phyloP scores from a whole-genome alignment of 2,888 invertebrate genomes.

The Oeneis ivallda region DNA sequence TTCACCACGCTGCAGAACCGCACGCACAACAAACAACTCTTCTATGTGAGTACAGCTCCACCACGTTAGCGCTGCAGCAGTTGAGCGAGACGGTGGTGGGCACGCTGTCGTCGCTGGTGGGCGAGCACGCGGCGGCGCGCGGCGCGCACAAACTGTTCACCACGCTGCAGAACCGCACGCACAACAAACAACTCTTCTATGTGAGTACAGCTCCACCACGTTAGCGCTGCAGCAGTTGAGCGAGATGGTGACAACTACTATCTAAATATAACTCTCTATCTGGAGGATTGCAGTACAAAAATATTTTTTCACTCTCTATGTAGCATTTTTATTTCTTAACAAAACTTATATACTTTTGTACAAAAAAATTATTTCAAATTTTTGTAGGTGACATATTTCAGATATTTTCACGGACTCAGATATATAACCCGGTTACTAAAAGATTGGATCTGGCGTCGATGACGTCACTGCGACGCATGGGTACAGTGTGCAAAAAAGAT shows the following conservation, averaged over 20 bases:
- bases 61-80: neutral
- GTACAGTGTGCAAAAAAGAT: too few species aligned
- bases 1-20: slow-evolving; percentile 1
- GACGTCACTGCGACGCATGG: too few species aligned
- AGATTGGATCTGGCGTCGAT: too few species aligned
- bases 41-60: slow-evolving; percentile 53
- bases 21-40: slow-evolving; percentile 8
- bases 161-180: slow-evolving; percentile 90
- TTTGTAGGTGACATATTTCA: neutral
- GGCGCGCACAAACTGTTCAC: slow-evolving; percentile 90
- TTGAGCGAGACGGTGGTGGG: slow-evolving; percentile 50
- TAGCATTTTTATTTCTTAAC: too few species aligned
- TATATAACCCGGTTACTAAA: too few species aligned
- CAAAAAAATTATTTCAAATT: too few species aligned
- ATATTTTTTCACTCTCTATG: too few species aligned
- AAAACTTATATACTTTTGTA: too few species aligned
- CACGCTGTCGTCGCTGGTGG: slow-evolving; percentile 90
- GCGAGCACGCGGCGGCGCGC: slow-evolving; percentile 51
- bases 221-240: neutral
- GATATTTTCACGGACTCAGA: neutral
- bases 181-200: slow-evolving; percentile 95
- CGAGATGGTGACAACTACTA: neutral
- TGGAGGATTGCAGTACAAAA: too few species aligned
- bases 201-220: slow-evolving; percentile 51
- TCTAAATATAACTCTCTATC: too few species aligned